Percentiles rank a stretch among this genome's conserved stretches.
These are phyloP conservation scores for Diuraphis noxia DNA, from an alignment of 1,140 invertebrate species.

Conservation along the genomic window DNA sequence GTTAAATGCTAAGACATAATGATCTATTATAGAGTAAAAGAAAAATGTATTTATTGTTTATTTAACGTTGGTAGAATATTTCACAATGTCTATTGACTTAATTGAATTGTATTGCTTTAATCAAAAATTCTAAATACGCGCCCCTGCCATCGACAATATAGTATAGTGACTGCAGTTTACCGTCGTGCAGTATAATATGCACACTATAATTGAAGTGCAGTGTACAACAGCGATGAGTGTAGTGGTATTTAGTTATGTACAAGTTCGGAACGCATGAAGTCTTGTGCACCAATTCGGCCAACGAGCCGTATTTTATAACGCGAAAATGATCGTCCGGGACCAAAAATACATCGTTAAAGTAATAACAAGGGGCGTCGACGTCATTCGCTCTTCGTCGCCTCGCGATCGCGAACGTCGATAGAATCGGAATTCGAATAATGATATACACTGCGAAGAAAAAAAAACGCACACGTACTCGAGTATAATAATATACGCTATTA, in stretches of 20 bases:
- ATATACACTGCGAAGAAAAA: not conserved
- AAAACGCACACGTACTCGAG: not conserved
- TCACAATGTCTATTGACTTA: not conserved
- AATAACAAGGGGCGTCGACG: not conserved
- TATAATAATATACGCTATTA: not conserved
- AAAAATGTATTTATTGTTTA: not conserved
- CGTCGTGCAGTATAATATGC: no score
- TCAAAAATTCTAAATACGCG: not conserved
- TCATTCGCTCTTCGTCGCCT: not conserved
- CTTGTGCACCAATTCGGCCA: not conserved
- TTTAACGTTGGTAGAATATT: not conserved
- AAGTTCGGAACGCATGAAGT: no score
- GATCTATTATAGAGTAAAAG: not conserved
- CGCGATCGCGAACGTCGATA: not conserved
- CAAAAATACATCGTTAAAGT: not conserved
- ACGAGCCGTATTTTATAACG: not conserved
- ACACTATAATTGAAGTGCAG: no score
- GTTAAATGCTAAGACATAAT: not conserved
- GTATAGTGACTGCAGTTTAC: no score
- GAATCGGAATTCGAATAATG: conserved; percentile 13
- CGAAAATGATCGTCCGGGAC: not conserved
- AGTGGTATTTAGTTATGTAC: no score
- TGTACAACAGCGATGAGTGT: no score
- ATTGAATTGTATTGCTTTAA: not conserved
- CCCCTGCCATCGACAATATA: no score